Conservation (phyloP, 2,113 vertebrate genomes). For the Grantiella picta region DNA sequence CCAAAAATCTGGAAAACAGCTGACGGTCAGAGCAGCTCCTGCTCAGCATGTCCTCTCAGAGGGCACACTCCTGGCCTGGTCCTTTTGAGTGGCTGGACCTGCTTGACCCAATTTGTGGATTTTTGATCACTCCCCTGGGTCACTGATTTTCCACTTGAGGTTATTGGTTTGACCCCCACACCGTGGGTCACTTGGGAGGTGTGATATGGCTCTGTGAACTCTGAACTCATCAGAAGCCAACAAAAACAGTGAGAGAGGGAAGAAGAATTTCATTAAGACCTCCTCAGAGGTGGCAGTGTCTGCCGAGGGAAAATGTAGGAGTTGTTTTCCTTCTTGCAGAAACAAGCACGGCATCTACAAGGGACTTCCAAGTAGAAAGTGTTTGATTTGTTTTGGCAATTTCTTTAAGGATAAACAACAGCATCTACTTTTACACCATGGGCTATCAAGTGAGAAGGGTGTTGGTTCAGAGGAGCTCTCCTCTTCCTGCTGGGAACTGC, state of each 20-base stretch:
- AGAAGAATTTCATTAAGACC: slow-evolving; percentile 66
- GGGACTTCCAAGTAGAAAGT: not conserved
- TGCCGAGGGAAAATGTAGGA: not conserved
- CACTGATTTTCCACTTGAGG: slow-evolving; percentile 61
- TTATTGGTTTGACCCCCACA: slow-evolving; percentile 62
- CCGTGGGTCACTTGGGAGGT: slow-evolving; percentile 53
- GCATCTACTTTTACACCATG: not conserved
- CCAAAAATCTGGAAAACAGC: slow-evolving; percentile 57
- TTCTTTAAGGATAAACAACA: slow-evolving; percentile 32
- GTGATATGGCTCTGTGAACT: slow-evolving; percentile 63
- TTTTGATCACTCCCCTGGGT: slow-evolving; percentile 59
- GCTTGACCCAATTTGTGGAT: slow-evolving; percentile 58
- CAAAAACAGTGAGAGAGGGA: slow-evolving; percentile 33
- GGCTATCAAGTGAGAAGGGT: not conserved
- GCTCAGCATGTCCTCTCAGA: slow-evolving; percentile 34
- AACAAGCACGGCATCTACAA: slow-evolving; percentile 15
- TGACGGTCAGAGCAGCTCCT: not conserved
- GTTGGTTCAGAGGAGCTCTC: not conserved
- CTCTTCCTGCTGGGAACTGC: not conserved
- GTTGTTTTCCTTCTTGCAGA: slow-evolving; percentile 23
- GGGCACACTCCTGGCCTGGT: slow-evolving; percentile 8
- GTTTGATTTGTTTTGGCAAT: not conserved
- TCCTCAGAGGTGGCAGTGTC: slow-evolving; percentile 21
- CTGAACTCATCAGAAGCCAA: slow-evolving; percentile 60
- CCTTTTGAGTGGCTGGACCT: slow-evolving; percentile 51